phyloP scores from a whole-genome alignment of 1,140 invertebrate genomes.

The Choristoneura fumiferana region DNA sequence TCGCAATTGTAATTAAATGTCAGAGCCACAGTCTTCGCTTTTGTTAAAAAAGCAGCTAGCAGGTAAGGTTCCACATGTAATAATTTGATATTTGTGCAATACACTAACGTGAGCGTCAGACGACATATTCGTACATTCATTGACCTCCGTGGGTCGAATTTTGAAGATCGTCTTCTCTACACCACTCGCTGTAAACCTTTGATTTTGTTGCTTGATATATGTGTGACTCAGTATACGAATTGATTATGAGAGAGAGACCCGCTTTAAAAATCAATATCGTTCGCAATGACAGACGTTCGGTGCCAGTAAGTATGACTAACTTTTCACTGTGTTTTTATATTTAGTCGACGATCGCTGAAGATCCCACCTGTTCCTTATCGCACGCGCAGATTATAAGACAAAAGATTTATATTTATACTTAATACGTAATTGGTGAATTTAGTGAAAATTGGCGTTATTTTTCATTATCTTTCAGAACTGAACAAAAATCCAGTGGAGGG shows the following conservation, averaged over 20 bases:
- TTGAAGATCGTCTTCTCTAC: constrained; percentile 47
- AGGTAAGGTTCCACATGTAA: constrained; percentile 81
- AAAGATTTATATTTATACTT: background rate
- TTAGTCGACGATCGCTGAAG: constrained; percentile 48
- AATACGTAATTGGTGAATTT: background rate
- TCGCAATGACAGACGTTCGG: constrained; percentile 51
- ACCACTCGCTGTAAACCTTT: background rate
- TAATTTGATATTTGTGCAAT: constrained; percentile 31
- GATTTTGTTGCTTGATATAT: background rate
- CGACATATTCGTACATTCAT: constrained; percentile 64
- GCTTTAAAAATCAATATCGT: constrained; percentile 67
- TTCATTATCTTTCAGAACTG: constrained; percentile 87
- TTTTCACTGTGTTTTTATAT: constrained; percentile 40
- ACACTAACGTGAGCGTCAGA: constrained; percentile 47
- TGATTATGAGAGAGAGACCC: background rate
- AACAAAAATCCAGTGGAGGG: constrained; percentile 99
- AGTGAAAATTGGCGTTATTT: background rate
- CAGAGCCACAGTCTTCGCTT: constrained; percentile 96
- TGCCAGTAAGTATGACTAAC: constrained; percentile 49
- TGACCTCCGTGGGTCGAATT: constrained; percentile 69
- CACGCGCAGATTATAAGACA: constrained; percentile 6
- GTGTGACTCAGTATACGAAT: background rate
- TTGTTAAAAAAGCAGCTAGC: constrained; percentile 96
- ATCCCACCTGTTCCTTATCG: constrained; percentile 3
- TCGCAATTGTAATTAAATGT: constrained; percentile 90